These are phyloP conservation scores for Ormyrus pomaceus DNA, from an alignment of 2,888 invertebrate genomes.

Conservation along the genomic window DNA sequence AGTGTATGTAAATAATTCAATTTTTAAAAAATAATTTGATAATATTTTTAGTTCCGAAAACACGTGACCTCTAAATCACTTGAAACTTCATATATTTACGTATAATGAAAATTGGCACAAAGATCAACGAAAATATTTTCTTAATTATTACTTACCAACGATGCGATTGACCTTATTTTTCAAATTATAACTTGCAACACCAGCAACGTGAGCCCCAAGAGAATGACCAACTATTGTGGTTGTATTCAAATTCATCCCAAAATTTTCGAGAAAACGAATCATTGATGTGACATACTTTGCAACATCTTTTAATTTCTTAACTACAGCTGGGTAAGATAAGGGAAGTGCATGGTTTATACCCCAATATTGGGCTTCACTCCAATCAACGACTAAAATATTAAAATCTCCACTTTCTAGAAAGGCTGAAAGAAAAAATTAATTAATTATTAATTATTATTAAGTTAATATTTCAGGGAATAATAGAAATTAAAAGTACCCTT, in stretches of 20 bases:
- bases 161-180: slow-evolving; percentile 56
- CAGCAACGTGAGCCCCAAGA: slow-evolving; percentile 66
- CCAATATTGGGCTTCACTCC: slow-evolving; percentile 55
- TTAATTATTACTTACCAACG: slow-evolving; percentile 59
- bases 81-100: no score
- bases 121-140: no score
- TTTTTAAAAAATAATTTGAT: slow-evolving; percentile 10
- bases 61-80: background rate
- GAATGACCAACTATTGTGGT: slow-evolving; percentile 65
- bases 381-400: slow-evolving; percentile 66
- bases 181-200: slow-evolving; percentile 60
- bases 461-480: no score
- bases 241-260: slow-evolving; percentile 58
- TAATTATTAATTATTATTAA: background rate
- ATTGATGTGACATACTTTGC: slow-evolving; percentile 59
- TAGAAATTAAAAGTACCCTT: no score
- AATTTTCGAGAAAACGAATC: slow-evolving; percentile 62
- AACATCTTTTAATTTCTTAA: slow-evolving; percentile 58
- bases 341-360: slow-evolving; percentile 51
- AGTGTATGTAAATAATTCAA: no score
- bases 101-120: no score
- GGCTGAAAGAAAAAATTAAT: slow-evolving; percentile 13
- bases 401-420: slow-evolving; percentile 61
- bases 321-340: slow-evolving; percentile 55
- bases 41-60: background rate